A percentile compares a stretch with the other conserved stretches of the same genome.
These are phyloP conservation scores for Hippopotamus amphibius DNA, from an alignment of 2,113 vertebrate species.

Conservation along the genomic window DNA sequence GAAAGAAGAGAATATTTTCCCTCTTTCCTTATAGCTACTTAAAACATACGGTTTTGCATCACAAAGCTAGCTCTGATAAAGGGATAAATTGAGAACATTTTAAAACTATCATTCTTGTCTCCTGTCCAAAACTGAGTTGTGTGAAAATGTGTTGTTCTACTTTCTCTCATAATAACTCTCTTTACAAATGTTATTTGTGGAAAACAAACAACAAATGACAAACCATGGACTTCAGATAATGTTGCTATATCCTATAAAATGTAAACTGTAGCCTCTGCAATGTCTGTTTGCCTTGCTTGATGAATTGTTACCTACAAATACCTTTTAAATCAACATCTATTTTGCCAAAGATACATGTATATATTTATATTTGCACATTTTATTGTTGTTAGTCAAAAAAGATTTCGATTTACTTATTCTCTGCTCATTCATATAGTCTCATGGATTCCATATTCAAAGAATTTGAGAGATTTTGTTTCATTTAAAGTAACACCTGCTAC, in stretches of 20 bases:
- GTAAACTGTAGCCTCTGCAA: background rate
- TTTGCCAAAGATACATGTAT: background rate
- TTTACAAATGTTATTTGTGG: slow-evolving; percentile 41
- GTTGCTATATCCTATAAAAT: slow-evolving; percentile 23
- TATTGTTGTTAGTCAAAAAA: background rate
- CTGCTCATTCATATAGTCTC: background rate
- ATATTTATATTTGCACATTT: background rate
- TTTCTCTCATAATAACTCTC: background rate
- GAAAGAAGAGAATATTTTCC: slow-evolving; percentile 37
- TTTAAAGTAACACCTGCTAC: slow-evolving; percentile 1
- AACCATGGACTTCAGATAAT: background rate
- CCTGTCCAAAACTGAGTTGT: background rate
- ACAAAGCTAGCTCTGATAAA: background rate
- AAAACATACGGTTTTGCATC: background rate
- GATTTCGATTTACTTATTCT: background rate
- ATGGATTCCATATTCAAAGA: slow-evolving; percentile 16
- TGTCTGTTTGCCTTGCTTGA: background rate
- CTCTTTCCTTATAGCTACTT: background rate
- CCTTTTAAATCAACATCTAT: slow-evolving; percentile 18
- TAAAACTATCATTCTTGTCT: background rate
- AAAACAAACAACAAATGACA: background rate
- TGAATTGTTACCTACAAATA: slow-evolving; percentile 17
- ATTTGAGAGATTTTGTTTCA: slow-evolving; percentile 40
- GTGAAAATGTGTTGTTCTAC: slow-evolving; percentile 22
- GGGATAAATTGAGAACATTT: background rate